A percentile compares a stretch with the other conserved stretches of the same genome.
Conservation (phyloP, 2,113 vertebrate genomes). For the Natator depressus region DNA sequence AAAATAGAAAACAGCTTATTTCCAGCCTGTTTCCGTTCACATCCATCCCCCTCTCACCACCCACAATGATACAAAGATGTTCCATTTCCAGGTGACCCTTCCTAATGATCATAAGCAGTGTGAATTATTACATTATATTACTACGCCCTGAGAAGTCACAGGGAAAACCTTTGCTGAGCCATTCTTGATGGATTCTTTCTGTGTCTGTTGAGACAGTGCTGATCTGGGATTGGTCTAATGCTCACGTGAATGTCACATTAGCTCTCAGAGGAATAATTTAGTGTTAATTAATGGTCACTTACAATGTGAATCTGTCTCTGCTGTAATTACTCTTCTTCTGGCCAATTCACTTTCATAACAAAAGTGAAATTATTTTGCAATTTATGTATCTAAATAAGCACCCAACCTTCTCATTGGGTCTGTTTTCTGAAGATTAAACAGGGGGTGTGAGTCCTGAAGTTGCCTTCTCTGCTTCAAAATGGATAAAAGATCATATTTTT, state of each 20-base stretch:
- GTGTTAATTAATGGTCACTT: constrained; percentile 72
- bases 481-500: neutral
- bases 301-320: constrained; percentile 62
- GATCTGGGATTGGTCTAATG: constrained; percentile 60
- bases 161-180: neutral
- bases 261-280: constrained; percentile 70
- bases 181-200: constrained; percentile 3
- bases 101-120: neutral
- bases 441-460: too few species aligned
- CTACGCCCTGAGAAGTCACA: neutral
- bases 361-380: constrained; percentile 64
- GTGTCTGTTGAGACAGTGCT: constrained; percentile 49
- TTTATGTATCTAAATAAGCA: constrained; percentile 29
- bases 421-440: neutral
- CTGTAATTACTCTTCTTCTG: constrained; percentile 62
- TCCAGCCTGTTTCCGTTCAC: neutral
- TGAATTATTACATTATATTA: neutral
- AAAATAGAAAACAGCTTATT: neutral
- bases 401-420: neutral
- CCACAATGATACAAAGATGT: neutral
- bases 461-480: neutral
- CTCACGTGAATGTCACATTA: constrained; percentile 69
- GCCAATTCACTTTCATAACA: constrained; percentile 61
- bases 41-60: neutral
- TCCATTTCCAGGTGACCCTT: neutral